Base-by-base conservation (phyloP, 2,113 vertebrate species). In the Sapajus apella region DNA sequence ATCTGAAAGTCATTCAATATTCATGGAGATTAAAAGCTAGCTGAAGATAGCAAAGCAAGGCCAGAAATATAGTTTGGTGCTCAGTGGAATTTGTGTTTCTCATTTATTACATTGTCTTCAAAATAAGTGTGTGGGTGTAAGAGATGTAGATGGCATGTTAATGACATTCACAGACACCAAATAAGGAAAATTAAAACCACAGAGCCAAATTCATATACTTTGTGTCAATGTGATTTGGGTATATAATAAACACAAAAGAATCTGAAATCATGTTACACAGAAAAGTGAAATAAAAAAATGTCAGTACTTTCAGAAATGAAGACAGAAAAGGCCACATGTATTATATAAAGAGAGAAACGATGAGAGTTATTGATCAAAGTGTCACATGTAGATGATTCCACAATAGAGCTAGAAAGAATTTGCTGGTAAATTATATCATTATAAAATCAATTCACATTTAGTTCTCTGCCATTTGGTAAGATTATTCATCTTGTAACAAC, bases 11-110 rank as follows among this genome's bases (percentile, higher is more conserved):
- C 50, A 76, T 56, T 97, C 86, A 96, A 88, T 83, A 95, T 89
- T 95, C 45, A 90, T 76, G n/a, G 43, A 96, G 73, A 97, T 87
- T 91, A 93, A 94, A 97, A 96, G 61, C 81, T 90, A 93, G 37
- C 56, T 56, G 43, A 95, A 94, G 75, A 95, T 82, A 90, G 35
- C 25, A 90, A 93, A 92, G 6, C 13, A 90, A 95, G 30, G n/a
- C 35, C 18, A 96, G n/a, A 95, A 90, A 90, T 73, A 18, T 9
- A 92, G 50, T 84, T 86, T 90, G 21, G 11, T 83, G 20, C 21
- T 95, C 90, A 89, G 73, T 66, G 43, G 23, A 93, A 95, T 97
- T 91, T 93, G n/a, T 68, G 37, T 80, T 72, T 27, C 55, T 90
- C 86, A 93, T 96, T 95, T 96, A 93, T 92, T 92, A 84, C 21